These are phyloP conservation scores for Peucedramus taeniatus DNA, from an alignment of 2,113 vertebrate genomes.

Conservation along the genomic window DNA sequence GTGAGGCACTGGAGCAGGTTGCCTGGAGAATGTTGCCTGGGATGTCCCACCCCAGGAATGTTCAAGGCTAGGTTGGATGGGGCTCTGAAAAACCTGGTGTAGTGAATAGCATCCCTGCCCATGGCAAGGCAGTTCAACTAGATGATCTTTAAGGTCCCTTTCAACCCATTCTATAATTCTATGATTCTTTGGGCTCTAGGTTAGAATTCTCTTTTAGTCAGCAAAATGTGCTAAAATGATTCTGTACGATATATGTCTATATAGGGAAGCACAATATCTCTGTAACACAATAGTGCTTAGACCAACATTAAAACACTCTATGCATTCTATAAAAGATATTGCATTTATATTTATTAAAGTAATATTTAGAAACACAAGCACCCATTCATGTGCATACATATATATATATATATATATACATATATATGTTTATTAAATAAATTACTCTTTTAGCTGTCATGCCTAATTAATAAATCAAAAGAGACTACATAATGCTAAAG, in stretches of 20 bases:
- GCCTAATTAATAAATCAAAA: background rate
- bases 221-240: background rate
- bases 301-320: background rate
- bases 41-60: no score
- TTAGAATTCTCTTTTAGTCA: background rate
- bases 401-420: background rate
- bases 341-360: background rate
- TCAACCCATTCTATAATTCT: background rate
- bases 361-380: background rate
- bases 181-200: background rate
- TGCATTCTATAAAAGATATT: background rate
- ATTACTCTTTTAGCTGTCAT: background rate
- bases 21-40: accelerated
- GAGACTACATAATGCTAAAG: background rate
- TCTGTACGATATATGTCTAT: background rate
- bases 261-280: background rate
- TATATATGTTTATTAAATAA: background rate
- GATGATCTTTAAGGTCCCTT: background rate
- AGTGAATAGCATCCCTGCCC: background rate
- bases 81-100: background rate
- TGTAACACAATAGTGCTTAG: background rate
- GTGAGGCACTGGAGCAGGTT: background rate
- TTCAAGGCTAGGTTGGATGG: background rate
- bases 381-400: background rate
- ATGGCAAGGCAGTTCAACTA: background rate